phyloP scores from a whole-genome alignment of 2,888 invertebrate species.

The Phytoseiulus persimilis region DNA sequence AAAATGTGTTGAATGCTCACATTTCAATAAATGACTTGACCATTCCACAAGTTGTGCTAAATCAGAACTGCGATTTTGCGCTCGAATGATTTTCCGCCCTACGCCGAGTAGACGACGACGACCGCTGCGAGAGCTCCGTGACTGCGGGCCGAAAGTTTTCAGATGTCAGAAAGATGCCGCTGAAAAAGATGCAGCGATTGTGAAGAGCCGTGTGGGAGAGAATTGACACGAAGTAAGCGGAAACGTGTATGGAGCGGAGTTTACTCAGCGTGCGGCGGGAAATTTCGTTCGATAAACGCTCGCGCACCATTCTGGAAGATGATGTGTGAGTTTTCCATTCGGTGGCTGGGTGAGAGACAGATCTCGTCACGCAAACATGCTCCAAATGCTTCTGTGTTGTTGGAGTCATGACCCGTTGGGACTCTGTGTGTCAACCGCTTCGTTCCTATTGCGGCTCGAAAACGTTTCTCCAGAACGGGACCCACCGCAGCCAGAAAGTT shows the following conservation, averaged over 20 bases:
- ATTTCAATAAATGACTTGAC: not conserved
- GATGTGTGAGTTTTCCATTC: too few species aligned
- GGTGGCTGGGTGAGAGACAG: not conserved
- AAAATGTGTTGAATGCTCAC: constrained; percentile 5
- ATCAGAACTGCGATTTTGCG: not conserved
- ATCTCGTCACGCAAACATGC: not conserved
- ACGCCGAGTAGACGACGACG: not conserved
- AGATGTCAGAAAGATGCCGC: not conserved
- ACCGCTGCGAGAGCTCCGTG: not conserved
- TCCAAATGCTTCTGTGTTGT: not conserved
- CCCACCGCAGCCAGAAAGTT: not conserved
- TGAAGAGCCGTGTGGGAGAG: not conserved
- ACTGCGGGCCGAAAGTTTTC: not conserved
- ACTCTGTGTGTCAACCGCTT: not conserved
- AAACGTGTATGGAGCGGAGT: not conserved
- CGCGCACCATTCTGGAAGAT: too few species aligned
- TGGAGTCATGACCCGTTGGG: not conserved
- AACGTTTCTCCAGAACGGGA: not conserved
- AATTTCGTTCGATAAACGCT: too few species aligned
- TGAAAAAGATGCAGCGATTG: not conserved
- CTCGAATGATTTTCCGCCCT: not conserved
- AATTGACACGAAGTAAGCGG: not conserved
- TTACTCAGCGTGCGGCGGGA: not conserved
- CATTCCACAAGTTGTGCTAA: constrained; percentile 5
- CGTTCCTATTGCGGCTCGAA: too few species aligned